Evolutionary conservation across 1,140 invertebrate genomes (phyloP).

Genomic region (Plectus sambesii): DNA sequence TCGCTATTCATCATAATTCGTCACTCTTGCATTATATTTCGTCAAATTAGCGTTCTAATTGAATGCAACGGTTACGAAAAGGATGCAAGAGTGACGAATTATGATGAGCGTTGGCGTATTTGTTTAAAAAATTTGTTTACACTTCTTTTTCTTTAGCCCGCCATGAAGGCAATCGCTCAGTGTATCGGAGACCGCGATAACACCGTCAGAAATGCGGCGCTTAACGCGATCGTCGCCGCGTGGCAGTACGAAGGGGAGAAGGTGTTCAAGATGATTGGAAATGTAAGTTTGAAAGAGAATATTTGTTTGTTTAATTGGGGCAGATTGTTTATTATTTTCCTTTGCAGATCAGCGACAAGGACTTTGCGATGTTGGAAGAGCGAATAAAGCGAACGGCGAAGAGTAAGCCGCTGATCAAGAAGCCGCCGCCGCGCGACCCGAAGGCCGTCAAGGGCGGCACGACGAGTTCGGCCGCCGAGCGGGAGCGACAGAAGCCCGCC

Average conservation of each 20-base stretch:
- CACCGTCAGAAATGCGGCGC: slow-evolving; percentile 81
- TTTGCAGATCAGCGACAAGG: slow-evolving; percentile 75
- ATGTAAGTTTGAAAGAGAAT: slow-evolving; percentile 52
- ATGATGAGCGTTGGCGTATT: too few species aligned
- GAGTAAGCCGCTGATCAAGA: slow-evolving; percentile 47
- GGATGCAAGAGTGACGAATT: too few species aligned
- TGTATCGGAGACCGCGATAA: slow-evolving; percentile 92
- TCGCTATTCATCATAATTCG: neutral
- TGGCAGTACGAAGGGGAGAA: slow-evolving; percentile 79
- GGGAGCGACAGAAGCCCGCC: slow-evolving; percentile 7
- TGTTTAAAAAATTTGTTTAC: slow-evolving; percentile 6
- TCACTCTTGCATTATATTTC: slow-evolving; percentile 10
- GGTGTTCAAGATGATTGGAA: slow-evolving; percentile 78
- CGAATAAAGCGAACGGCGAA: slow-evolving; percentile 79
- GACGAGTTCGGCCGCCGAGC: slow-evolving; percentile 13
- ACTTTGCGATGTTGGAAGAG: slow-evolving; percentile 80
- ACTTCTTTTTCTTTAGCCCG: slow-evolving; percentile 60
- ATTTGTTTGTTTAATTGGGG: slow-evolving; percentile 14
- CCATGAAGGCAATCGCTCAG: slow-evolving; percentile 79
- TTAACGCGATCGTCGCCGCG: slow-evolving; percentile 81
- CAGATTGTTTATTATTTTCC: slow-evolving; percentile 16
- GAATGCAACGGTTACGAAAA: too few species aligned
- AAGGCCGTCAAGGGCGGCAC: slow-evolving; percentile 14
- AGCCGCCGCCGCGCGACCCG: slow-evolving; percentile 11
- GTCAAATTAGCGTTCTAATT: slow-evolving; percentile 7